Percentiles rank a stretch among this genome's conserved stretches.
Evolutionary conservation across 92 coral and sea anemone genomes (phyloP).

Genomic region (Plumapathes pennacea): DNA sequence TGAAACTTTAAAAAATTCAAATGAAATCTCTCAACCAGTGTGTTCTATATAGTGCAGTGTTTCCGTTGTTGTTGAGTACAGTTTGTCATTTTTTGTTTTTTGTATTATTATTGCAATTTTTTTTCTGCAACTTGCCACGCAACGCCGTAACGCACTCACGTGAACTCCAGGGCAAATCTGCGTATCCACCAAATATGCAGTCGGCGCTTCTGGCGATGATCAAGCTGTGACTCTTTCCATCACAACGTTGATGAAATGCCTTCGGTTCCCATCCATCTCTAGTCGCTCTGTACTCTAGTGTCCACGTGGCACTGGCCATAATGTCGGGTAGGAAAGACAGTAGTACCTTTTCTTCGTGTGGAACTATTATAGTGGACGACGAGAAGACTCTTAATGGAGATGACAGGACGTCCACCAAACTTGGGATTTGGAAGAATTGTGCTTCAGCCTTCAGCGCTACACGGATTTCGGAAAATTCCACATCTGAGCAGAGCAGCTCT

Average conservation of each 20-base stretch:
- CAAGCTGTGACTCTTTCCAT: conserved; percentile 36
- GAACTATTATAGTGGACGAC: not conserved
- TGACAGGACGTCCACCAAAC: not conserved
- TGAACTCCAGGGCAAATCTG: conserved; percentile 43
- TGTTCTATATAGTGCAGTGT: too few relatives aligned
- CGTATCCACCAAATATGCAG: conserved; percentile 49
- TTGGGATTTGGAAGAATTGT: not conserved
- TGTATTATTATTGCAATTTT: too few relatives aligned
- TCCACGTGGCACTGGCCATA: not conserved
- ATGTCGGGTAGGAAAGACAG: conserved; percentile 31
- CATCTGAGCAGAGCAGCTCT: not conserved
- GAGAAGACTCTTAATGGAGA: not conserved
- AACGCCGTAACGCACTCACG: too few relatives aligned
- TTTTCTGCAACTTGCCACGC: too few relatives aligned
- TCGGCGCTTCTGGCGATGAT: conserved; percentile 14
- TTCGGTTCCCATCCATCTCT: too few relatives aligned
- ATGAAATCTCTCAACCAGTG: too few relatives aligned
- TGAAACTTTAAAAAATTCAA: too few relatives aligned
- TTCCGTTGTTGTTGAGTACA: too few relatives aligned
- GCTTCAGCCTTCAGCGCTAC: not conserved
- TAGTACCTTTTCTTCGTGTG: conserved; percentile 23
- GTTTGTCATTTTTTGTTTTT: too few relatives aligned
- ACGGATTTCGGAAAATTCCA: not conserved
- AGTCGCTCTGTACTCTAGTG: conserved; percentile 21
- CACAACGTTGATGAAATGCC: conserved; percentile 48